Conservation (phyloP, 2,888 invertebrate species). For the Idaea biselata region DNA sequence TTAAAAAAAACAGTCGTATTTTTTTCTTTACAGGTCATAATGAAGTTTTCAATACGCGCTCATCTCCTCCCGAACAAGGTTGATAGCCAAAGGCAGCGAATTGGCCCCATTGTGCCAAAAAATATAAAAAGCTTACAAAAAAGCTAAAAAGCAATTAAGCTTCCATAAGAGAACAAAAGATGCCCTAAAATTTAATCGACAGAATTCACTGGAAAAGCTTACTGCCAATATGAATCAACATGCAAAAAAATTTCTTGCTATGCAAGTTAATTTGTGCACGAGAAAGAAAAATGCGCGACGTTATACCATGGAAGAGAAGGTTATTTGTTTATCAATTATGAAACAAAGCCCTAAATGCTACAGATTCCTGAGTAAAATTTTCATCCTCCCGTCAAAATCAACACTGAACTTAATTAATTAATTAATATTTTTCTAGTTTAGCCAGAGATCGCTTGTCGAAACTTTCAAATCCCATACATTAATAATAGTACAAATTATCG, state of each 20-base stretch:
- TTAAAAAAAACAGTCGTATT: too few species aligned
- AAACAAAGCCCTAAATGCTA: conserved; percentile 16
- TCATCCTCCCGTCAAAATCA: conserved; percentile 22
- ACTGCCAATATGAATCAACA: conserved; percentile 9
- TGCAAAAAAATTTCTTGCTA: conserved; percentile 8
- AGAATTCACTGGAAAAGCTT: conserved; percentile 4
- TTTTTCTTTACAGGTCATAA: not conserved
- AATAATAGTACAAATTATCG: conserved; percentile 12
- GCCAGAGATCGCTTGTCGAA: conserved; percentile 20
- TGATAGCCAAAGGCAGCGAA: not conserved
- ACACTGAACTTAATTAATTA: conserved; percentile 22
- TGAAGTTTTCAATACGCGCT: not conserved
- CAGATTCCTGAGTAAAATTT: conserved; percentile 24
- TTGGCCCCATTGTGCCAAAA: conserved; percentile 2
- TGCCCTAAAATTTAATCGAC: conserved; percentile 8
- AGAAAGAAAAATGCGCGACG: conserved; percentile 11
- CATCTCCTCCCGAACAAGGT: not conserved
- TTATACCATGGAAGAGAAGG: conserved; percentile 13
- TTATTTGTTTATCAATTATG: conserved; percentile 14
- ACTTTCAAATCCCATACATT: conserved; percentile 19
- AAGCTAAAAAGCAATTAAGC: conserved; percentile 1
- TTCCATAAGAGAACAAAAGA: conserved; percentile 5
- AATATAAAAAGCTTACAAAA: conserved; percentile 5
- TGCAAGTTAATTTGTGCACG: conserved; percentile 10
- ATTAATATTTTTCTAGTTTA: conserved; percentile 12